These are phyloP conservation scores for Syngnathus scovelli DNA, from an alignment of 2,113 vertebrate species.

Conservation along the genomic window DNA sequence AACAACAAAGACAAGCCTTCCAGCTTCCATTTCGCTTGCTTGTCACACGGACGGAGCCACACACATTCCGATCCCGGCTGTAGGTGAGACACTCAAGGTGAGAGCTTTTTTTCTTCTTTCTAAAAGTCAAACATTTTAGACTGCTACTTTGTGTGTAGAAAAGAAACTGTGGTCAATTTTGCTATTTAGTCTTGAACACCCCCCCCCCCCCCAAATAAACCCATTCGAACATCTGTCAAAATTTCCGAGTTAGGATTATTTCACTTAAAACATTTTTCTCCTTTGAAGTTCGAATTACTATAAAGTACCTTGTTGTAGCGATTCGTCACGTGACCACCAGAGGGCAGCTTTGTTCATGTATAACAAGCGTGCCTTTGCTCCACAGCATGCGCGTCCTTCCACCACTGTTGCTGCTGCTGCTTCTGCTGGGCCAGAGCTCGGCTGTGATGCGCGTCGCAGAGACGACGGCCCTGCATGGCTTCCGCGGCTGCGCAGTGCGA, in stretches of 20 bases:
- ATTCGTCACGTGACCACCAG: background rate
- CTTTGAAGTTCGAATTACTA: no score
- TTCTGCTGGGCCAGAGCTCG: slow-evolving; percentile 44
- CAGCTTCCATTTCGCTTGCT: slow-evolving; percentile 51
- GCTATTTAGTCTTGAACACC: background rate
- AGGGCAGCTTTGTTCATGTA: background rate
- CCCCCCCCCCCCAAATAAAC: background rate
- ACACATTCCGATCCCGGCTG: slow-evolving; percentile 23
- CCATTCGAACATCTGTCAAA: background rate
- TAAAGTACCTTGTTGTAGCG: background rate
- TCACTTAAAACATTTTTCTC: background rate
- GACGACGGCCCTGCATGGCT: slow-evolving; percentile 52
- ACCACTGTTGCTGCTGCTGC: slow-evolving; percentile 20
- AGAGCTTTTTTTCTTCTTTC: background rate
- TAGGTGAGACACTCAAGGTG: slow-evolving; percentile 31
- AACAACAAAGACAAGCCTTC: slow-evolving; percentile 30
- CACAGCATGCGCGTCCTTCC: slow-evolving; percentile 51
- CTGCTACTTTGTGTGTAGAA: background rate
- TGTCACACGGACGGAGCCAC: slow-evolving; percentile 27
- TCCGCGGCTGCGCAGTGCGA: slow-evolving; percentile 69
- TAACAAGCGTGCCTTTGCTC: background rate
- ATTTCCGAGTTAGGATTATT: background rate
- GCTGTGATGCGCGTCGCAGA: slow-evolving; percentile 34
- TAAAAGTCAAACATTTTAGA: background rate
- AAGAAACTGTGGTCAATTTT: background rate